Evolutionary conservation across 2,888 invertebrate genomes (phyloP), one percentile per base, ranked within the genome.

Genomic region (Tanytarsus gracilentus): DNA sequence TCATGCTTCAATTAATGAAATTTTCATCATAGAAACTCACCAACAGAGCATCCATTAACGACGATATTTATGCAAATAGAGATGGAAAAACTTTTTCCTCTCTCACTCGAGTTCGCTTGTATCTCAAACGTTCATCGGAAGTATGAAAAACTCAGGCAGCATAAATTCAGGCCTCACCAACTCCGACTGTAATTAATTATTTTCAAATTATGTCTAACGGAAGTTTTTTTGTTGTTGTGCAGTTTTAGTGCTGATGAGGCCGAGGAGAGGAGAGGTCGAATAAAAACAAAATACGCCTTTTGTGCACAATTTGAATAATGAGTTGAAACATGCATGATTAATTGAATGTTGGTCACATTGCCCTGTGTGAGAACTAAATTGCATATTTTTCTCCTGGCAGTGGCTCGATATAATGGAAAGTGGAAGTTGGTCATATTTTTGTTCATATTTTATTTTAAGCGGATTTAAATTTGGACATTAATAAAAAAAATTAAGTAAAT

Each of bases 221-320:
- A 55, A 23, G 23, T 55, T 55, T 40, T 44, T 18, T 21, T 40
- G 8, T 4, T 44, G 18, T 23, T 44, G 18, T 18, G 33, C 18
- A 9, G 27, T 9, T 21, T 26, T 9, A 11, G 6, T n/a, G n/a
- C 30, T n/a, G 40, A 56, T n/a, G n/a, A n/a, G n/a, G n/a, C n/a
- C n/a, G n/a, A n/a, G n/a, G n/a, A n/a, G n/a, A n/a, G n/a, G n/a
- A n/a, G n/a, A n/a, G n/a, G n/a, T n/a, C n/a, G n/a, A n/a, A n/a
- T n/a, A n/a, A n/a, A 51, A 56, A 56, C 55, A 56, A 56, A 39
- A 40, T 14, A 56, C 55, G 55, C 55, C 55, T 56, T 53, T 53
- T n/a, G 9, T n/a, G 53, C 9, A 11, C 33, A 16, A 25, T 40
- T 36, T 56, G 36, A 36, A 53, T 53, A 53, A 53, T 53, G 53